These are phyloP conservation scores for Bombus confusus DNA, from an alignment of 1,140 invertebrate species.

Conservation along the genomic window DNA sequence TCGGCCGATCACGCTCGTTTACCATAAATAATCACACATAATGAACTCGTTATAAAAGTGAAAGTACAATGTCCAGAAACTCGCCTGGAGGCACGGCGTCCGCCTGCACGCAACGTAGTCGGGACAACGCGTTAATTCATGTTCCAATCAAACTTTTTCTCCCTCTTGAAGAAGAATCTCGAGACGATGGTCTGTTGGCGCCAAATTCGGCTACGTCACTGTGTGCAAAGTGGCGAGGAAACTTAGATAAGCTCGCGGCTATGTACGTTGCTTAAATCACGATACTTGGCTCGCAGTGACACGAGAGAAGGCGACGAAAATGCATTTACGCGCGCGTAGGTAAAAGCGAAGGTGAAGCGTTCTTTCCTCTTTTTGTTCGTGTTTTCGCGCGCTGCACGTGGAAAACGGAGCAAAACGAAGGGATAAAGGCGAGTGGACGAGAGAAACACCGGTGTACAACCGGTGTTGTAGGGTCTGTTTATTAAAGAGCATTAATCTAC, in stretches of 20 bases:
- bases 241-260: slow-evolving; percentile 20
- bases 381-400: neutral
- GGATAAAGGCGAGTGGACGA: neutral
- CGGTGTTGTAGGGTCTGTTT: slow-evolving; percentile 47
- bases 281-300: slow-evolving; percentile 1
- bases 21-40: slow-evolving; percentile 14
- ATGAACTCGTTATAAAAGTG: slow-evolving; percentile 14
- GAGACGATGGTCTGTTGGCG: neutral
- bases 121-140: slow-evolving; percentile 7
- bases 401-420: neutral
- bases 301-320: slow-evolving; percentile 30
- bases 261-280: slow-evolving; percentile 25
- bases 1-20: neutral
- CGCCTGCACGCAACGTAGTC: neutral
- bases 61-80: slow-evolving; percentile 18
- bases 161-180: neutral
- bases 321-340: slow-evolving; percentile 30
- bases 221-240: slow-evolving; percentile 16
- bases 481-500: slow-evolving; percentile 69
- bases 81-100: neutral
- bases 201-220: slow-evolving; percentile 27
- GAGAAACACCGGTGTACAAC: slow-evolving; percentile 7
- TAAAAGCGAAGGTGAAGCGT: slow-evolving; percentile 10
- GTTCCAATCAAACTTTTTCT: slow-evolving; percentile 16
- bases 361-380: neutral